Conservation (phyloP, 2,113 vertebrate species). For the Chunga burmeisteri region DNA sequence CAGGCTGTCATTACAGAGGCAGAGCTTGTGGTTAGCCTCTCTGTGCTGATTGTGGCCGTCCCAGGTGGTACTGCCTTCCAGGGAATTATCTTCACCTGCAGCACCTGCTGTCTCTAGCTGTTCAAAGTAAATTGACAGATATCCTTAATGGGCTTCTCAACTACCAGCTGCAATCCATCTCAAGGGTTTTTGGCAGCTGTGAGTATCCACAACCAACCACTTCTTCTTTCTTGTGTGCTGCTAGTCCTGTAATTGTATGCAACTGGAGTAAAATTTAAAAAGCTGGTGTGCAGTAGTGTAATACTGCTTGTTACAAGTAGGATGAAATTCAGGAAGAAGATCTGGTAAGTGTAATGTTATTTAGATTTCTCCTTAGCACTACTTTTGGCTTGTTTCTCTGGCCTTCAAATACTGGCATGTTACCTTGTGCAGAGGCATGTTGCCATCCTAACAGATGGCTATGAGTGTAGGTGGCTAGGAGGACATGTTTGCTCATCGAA, state of each 20-base stretch:
- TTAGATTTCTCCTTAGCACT: background rate
- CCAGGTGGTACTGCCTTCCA: background rate
- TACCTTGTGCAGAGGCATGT: slow-evolving; percentile 4
- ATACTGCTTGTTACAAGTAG: background rate
- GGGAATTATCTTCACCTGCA: slow-evolving; percentile 22
- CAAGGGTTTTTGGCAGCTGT: background rate
- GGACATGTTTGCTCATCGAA: slow-evolving; percentile 62
- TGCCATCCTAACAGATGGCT: slow-evolving; percentile 70
- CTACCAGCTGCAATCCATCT: slow-evolving; percentile 2
- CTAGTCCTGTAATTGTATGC: background rate
- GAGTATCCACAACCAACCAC: background rate
- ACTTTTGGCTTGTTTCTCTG: background rate
- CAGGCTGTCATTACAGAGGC: background rate
- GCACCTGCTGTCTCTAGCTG: background rate
- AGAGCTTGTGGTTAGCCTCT: background rate
- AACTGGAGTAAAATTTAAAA: background rate
- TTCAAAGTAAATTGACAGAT: background rate
- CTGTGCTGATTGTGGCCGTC: background rate
- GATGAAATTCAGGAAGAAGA: background rate
- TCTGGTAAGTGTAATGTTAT: background rate
- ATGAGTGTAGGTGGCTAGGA: slow-evolving; percentile 59
- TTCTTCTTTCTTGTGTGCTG: background rate
- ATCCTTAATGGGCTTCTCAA: background rate
- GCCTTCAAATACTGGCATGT: slow-evolving; percentile 39
- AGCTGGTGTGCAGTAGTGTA: background rate